A percentile compares a stretch with the other conserved stretches of the same genome.
Evolutionary conservation across 2,113 vertebrate species (phyloP).

Genomic region (Eupsittula cactorum): DNA sequence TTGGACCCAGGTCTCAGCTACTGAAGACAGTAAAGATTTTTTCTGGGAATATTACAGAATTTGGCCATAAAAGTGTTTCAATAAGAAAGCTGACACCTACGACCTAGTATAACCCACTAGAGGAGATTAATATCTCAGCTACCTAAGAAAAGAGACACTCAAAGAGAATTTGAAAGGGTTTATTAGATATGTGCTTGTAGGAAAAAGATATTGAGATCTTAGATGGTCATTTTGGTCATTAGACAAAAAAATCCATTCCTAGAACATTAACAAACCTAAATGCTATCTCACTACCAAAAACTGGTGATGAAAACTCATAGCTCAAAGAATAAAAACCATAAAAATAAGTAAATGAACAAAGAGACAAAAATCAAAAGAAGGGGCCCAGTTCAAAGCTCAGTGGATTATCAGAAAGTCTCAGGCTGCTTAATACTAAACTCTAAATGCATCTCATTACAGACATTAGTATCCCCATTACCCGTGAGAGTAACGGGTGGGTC

Average conservation of each 20-base stretch:
- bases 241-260: neutral
- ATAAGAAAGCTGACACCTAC: neutral
- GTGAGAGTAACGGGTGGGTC: neutral
- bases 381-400: neutral
- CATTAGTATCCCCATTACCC: neutral
- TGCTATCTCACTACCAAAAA: neutral
- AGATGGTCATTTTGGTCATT: neutral
- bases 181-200: fast-evolving
- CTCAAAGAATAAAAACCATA: neutral
- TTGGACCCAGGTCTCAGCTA: neutral
- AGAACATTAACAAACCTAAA: neutral
- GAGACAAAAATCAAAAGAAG: neutral
- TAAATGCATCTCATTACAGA: neutral
- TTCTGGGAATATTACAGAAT: neutral
- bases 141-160: neutral
- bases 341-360: neutral
- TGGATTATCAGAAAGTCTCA: neutral
- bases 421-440: neutral
- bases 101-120: neutral
- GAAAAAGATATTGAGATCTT: neutral
- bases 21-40: neutral
- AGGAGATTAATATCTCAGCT: neutral
- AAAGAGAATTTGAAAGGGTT: neutral
- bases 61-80: neutral
- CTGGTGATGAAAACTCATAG: fast-evolving